Conservation (phyloP, 2,888 invertebrate species). For the Mylabris sibirica region DNA sequence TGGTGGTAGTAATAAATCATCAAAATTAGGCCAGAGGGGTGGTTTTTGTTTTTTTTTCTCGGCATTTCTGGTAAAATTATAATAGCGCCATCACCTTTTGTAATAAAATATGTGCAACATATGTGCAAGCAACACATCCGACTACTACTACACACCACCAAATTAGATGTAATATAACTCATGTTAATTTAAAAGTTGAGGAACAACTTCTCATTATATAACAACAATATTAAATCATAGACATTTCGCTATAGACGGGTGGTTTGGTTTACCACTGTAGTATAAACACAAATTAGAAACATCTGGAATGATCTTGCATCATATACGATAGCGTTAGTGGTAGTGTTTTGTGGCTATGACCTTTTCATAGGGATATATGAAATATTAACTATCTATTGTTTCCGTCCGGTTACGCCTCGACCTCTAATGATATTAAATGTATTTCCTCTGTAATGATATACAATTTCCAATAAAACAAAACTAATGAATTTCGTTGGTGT, state of each 20-base stretch:
- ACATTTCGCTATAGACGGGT: slow-evolving; percentile 44
- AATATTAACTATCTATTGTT: slow-evolving; percentile 59
- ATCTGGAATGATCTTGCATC: slow-evolving; percentile 48
- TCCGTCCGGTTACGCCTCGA: slow-evolving; percentile 59
- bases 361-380: slow-evolving; percentile 42
- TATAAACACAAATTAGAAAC: slow-evolving; percentile 46
- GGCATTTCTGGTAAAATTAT: slow-evolving; percentile 16
- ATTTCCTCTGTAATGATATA: neutral
- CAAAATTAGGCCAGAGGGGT: neutral
- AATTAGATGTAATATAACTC: slow-evolving; percentile 43
- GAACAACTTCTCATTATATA: slow-evolving; percentile 49
- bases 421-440: slow-evolving; percentile 24
- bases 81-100: neutral
- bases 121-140: slow-evolving; percentile 29
- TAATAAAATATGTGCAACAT: slow-evolving; percentile 36
- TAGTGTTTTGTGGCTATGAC: slow-evolving; percentile 49
- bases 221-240: slow-evolving; percentile 49
- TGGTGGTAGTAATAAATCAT: too few relatives aligned
- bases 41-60: neutral
- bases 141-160: slow-evolving; percentile 28
- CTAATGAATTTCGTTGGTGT: neutral
- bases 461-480: neutral
- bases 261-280: slow-evolving; percentile 37
- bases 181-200: slow-evolving; percentile 40
- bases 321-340: slow-evolving; percentile 37